These are phyloP conservation scores for Phyllotreta cruciferae DNA, from an alignment of 2,888 invertebrate genomes.

Conservation along the genomic window DNA sequence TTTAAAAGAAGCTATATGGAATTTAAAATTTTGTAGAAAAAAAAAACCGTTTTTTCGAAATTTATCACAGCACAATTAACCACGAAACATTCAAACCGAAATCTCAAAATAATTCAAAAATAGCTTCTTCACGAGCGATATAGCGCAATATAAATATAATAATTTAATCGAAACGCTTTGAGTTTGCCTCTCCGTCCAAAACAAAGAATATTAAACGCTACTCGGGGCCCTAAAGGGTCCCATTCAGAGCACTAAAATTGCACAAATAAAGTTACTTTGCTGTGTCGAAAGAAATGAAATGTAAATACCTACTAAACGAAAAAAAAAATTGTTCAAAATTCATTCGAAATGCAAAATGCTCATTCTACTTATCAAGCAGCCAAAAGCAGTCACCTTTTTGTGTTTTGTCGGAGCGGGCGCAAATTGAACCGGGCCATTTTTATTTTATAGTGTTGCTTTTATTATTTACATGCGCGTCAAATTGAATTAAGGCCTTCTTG, in stretches of 20 bases:
- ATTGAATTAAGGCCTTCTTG: constrained; percentile 1
- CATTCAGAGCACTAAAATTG: constrained; percentile 28
- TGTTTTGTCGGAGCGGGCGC: constrained; percentile 30
- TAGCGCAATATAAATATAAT: too few relatives aligned
- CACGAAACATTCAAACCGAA: too few relatives aligned
- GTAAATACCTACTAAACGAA: not conserved
- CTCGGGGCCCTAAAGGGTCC: constrained; percentile 16
- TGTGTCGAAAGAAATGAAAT: constrained; percentile 15
- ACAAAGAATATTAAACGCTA: constrained; percentile 8
- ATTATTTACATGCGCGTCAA: not conserved
- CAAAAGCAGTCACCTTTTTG: constrained; percentile 52
- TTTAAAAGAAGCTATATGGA: too few relatives aligned
- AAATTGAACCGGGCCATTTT: not conserved
- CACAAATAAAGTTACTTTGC: constrained; percentile 20
- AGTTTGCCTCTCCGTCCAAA: constrained; percentile 39
- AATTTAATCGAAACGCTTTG: constrained; percentile 9
- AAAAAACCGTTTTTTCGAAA: too few relatives aligned
- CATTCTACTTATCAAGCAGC: constrained; percentile 53
- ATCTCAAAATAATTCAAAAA: too few relatives aligned
- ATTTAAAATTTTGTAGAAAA: too few relatives aligned
- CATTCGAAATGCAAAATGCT: constrained; percentile 29
- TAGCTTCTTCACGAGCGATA: too few relatives aligned
- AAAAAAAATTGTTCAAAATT: constrained; percentile 11
- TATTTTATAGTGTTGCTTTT: too few relatives aligned
- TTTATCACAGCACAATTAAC: too few relatives aligned